Evolutionary conservation across 2,888 invertebrate species (phyloP).

Genomic region (Hipparchia sbordonii): DNA sequence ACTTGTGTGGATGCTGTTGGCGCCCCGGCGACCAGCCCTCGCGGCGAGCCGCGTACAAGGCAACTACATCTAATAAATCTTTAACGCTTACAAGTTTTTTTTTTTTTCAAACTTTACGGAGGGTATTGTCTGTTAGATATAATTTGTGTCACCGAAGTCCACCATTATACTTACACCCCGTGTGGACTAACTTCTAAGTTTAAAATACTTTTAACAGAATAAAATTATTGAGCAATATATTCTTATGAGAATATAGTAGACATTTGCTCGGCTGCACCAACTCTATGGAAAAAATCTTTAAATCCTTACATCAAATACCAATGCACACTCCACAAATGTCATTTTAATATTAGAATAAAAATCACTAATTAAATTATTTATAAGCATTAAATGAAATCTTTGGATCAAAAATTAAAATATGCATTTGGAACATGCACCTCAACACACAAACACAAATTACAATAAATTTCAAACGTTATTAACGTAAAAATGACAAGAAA

Average conservation of each 20-base stretch:
- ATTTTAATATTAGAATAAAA: conserved; percentile 68
- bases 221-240: conserved; percentile 82
- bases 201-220: conserved; percentile 79
- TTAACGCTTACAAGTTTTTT: conserved; percentile 68
- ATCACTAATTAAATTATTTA: conserved; percentile 61
- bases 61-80: conserved; percentile 78
- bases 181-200: conserved; percentile 74
- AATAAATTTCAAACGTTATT: conserved; percentile 65
- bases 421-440: conserved; percentile 78
- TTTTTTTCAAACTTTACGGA: conserved; percentile 73
- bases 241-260: conserved; percentile 80
- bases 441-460: conserved; percentile 70
- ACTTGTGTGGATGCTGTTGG: conserved; percentile 61
- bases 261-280: conserved; percentile 82
- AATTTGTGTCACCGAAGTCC: conserved; percentile 71
- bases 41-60: conserved; percentile 70
- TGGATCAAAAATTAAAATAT: conserved; percentile 79
- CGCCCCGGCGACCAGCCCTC: conserved; percentile 66
- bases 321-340: conserved; percentile 81
- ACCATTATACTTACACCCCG: conserved; percentile 68
- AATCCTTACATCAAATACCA: conserved; percentile 77
- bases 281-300: conserved; percentile 75
- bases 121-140: conserved; percentile 82
- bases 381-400: conserved; percentile 77
- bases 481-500: conserved; percentile 75